A percentile compares a stretch with the other conserved stretches of the same genome.
Conservation (phyloP, 2,888 invertebrate species). For the Oasisia sp. region DNA sequence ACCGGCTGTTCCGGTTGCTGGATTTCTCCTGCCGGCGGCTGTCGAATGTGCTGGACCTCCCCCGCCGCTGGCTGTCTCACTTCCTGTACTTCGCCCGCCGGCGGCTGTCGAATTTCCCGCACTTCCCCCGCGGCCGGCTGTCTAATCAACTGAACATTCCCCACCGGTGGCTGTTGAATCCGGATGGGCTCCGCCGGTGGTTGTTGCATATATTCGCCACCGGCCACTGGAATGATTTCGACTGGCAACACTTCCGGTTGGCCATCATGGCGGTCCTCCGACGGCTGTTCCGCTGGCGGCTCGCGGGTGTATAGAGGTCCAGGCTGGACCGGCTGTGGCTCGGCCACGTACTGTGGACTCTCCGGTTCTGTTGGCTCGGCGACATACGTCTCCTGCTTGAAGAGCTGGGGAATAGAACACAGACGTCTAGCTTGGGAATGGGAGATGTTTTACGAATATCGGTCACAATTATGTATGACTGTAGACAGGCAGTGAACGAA, state of each 20-base stretch:
- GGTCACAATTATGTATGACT: background rate
- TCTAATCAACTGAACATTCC: background rate
- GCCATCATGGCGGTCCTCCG: background rate
- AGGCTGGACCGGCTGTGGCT: background rate
- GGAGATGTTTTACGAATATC: background rate
- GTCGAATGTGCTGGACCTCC: background rate
- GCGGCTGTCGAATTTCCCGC: conserved; percentile 19
- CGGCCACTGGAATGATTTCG: background rate
- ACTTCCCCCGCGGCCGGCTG: background rate
- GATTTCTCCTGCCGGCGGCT: background rate
- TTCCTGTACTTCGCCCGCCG: background rate
- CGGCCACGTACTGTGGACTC: background rate
- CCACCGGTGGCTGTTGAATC: background rate
- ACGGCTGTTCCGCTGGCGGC: background rate
- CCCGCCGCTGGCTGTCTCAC: conserved; percentile 18
- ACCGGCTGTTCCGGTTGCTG: background rate
- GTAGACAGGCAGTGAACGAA: background rate
- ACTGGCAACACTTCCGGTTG: background rate
- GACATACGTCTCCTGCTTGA: background rate
- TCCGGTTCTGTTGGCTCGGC: background rate
- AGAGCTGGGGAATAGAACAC: background rate
- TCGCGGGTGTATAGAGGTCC: background rate
- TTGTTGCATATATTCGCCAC: background rate
- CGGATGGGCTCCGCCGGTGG: background rate
- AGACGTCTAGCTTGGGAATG: background rate